Percentiles rank a stretch among this genome's conserved stretches.
phyloP scores from a whole-genome alignment of 2,888 invertebrate genomes.

The Alentia gelatinosa region DNA sequence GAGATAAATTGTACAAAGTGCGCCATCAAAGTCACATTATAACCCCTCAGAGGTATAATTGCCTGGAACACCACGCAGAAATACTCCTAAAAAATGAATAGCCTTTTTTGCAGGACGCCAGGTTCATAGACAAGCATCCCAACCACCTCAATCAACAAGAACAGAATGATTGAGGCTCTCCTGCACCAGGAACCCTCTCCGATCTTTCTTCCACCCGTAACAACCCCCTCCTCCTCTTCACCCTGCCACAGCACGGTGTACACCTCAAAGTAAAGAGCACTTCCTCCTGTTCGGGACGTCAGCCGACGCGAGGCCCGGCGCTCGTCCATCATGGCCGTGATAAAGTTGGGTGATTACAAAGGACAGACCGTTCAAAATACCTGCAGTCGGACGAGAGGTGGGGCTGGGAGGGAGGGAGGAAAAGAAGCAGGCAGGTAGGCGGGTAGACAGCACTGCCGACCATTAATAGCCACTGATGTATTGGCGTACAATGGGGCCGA shows the following conservation, averaged over 20 bases:
- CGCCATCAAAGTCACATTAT: no score
- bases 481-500: slow-evolving; percentile 13
- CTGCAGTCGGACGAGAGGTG: background rate
- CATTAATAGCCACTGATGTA: slow-evolving; percentile 10
- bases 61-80: no score
- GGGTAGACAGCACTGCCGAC: background rate
- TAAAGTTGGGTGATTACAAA: slow-evolving; percentile 8
- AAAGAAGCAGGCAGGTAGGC: background rate
- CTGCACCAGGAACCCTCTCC: background rate
- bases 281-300: slow-evolving; percentile 1
- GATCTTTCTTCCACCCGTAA: no score
- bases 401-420: background rate
- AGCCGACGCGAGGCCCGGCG: background rate
- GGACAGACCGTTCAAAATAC: background rate
- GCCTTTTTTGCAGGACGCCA: no score
- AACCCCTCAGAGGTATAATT: no score
- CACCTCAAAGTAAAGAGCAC: background rate
- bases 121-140: no score
- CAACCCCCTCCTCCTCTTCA: background rate
- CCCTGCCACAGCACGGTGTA: background rate
- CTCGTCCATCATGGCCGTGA: background rate
- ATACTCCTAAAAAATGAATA: no score
- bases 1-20: no score
- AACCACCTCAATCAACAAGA: background rate
- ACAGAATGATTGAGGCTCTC: background rate